Conservation (phyloP, 2,113 vertebrate genomes). For the Ptyas mucosa region DNA sequence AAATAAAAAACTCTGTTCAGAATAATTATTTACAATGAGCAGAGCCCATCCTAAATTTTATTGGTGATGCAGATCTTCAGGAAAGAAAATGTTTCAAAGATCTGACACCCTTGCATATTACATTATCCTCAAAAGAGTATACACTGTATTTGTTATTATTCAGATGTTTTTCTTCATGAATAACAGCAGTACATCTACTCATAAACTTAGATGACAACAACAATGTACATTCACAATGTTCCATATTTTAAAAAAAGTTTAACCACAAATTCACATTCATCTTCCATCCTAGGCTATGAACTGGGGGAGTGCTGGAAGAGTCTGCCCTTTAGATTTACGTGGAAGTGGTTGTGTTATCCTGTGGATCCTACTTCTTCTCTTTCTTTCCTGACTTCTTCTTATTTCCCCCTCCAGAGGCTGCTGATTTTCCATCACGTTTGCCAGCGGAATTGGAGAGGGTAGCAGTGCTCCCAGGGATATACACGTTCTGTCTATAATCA, state of each 20-base stretch:
- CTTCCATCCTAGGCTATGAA: constrained; percentile 61
- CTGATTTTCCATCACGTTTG: constrained; percentile 75
- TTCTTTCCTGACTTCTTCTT: constrained; percentile 99
- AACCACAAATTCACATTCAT: constrained; percentile 61
- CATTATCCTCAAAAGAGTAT: constrained; percentile 45
- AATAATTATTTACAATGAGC: constrained; percentile 62
- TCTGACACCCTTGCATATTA: constrained; percentile 45
- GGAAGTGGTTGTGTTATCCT: constrained; percentile 41
- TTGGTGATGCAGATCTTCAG: constrained; percentile 30
- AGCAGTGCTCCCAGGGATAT: constrained; percentile 94
- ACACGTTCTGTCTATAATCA: constrained; percentile 96
- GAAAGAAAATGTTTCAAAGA: constrained; percentile 46
- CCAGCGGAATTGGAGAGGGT: constrained; percentile 84
- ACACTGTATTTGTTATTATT: constrained; percentile 56
- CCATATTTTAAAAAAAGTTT: constrained; percentile 31
- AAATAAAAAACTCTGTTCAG: constrained; percentile 43
- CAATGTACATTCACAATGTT: constrained; percentile 54
- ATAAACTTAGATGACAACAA: constrained; percentile 52
- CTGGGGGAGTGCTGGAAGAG: constrained; percentile 61
- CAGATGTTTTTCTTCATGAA: constrained; percentile 49
- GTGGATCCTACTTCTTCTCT: constrained; percentile 88
- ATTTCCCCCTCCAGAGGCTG: constrained; percentile 76
- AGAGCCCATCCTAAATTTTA: constrained; percentile 41
- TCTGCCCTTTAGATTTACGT: constrained; percentile 65
- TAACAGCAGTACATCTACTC: constrained; percentile 58